Conservation (phyloP, 2,113 vertebrate species). For the Crotalus horridus region DNA sequence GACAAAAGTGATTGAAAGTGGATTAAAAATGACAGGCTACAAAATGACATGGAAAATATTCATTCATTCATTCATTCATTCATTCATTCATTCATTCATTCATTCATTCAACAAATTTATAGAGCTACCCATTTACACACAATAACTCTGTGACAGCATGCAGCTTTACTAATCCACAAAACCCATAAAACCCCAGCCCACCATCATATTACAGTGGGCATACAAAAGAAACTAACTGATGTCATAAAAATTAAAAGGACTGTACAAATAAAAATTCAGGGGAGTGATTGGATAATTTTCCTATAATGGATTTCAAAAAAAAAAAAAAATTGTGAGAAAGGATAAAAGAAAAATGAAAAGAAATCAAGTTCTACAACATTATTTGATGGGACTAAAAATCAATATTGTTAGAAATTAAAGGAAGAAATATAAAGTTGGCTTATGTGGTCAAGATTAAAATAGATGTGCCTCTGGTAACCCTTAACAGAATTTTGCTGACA, state of each 20-base stretch:
- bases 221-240: not conserved
- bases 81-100: not conserved
- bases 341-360: not conserved
- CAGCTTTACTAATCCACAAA: not conserved
- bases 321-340: not conserved
- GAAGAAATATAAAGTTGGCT: not conserved
- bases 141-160: rapidly evolving
- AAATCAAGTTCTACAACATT: not conserved
- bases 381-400: not conserved
- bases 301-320: not conserved
- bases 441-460: not conserved
- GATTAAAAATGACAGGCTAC: not conserved
- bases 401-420: not conserved
- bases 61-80: not conserved
- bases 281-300: not conserved
- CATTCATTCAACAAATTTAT: not conserved
- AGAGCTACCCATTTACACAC: not conserved
- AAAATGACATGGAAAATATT: not conserved
- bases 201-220: not conserved
- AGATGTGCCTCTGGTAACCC: not conserved
- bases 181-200: not conserved
- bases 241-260: not conserved
- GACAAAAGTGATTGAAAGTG: not conserved
- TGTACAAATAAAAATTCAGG: not conserved
- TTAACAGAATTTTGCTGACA: not conserved